These are phyloP conservation scores for Equus przewalskii DNA, from an alignment of 2,113 vertebrate genomes.

Conservation along the genomic window DNA sequence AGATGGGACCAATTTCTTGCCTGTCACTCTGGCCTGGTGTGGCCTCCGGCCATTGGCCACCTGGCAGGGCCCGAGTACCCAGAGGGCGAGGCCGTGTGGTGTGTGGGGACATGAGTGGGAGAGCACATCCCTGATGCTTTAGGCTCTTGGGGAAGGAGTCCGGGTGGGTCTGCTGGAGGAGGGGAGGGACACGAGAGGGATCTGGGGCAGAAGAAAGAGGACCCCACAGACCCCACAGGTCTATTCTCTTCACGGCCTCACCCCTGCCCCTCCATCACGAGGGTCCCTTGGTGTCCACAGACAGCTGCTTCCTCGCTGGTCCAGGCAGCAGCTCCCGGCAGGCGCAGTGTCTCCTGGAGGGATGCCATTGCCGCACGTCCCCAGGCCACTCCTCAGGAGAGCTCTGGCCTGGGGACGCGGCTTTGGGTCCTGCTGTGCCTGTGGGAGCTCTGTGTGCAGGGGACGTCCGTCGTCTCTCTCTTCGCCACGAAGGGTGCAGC, in stretches of 20 bases:
- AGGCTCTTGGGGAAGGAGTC: too few species aligned
- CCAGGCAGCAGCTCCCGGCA: background rate
- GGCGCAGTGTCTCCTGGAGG: background rate
- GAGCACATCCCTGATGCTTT: accelerated
- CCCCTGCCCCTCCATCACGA: background rate
- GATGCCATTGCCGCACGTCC: accelerated
- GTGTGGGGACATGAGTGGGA: too few species aligned
- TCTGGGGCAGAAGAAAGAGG: accelerated
- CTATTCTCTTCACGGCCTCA: background rate
- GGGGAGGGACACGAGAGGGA: background rate
- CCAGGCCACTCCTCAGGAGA: background rate
- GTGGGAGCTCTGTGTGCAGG: background rate
- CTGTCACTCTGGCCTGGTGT: background rate
- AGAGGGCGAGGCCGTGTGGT: background rate
- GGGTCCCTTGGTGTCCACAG: too few species aligned
- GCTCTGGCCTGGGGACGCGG: background rate
- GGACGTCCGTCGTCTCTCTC: accelerated
- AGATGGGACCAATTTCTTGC: background rate
- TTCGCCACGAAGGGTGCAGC: too few species aligned
- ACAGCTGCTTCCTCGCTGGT: background rate
- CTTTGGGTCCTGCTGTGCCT: accelerated
- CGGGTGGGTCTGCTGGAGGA: background rate
- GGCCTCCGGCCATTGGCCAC: background rate
- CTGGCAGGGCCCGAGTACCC: background rate
- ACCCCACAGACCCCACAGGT: accelerated